Evolutionary conservation across 2,888 invertebrate genomes (phyloP), one percentile per base, ranked within the genome.

Genomic region (Heteromyza rotundicornis): DNA sequence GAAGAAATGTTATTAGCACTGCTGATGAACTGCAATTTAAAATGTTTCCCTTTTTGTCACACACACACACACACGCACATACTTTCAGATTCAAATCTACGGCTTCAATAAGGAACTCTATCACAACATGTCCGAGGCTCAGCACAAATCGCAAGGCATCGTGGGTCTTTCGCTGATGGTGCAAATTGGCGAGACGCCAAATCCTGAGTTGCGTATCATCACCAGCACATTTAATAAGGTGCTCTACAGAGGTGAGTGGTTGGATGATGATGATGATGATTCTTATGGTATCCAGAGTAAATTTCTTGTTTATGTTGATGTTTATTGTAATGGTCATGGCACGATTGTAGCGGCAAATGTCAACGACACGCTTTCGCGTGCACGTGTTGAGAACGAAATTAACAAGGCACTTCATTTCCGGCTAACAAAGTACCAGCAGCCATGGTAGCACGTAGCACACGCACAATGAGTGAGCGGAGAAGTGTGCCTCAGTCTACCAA

Each of bases 21-120:
- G 17, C 19, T 17, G 1, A 17, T 55, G 40, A 22, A 17, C 16
- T 10, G 1, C n/a, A 19, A 16, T 22, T 35, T 35, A 36, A n/a
- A n/a, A n/a, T n/a, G n/a, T n/a, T n/a, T n/a, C 22, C 52, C 24
- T 55, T 57, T 16, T 52, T 53, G 1, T 14, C 27, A 36, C 12
- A 35, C 12, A 32, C 36, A 23, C 14, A 24, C 49, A 36, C 53
- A 47, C 65, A 86, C 85, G 52, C n/a, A n/a, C n/a, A n/a, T n/a
- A n/a, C n/a, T n/a, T n/a, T n/a, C 88, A 98, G 97, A 93, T 98
- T 74, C 98, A 98, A 84, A 86, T 98, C 62, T 94, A 96, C 75
- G 98, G 97, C 1, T 98, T 95, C 86, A 98, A 98, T 84, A 94
- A 94, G 68, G 97, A 98, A 82, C 86, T 98, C 58, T 98, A 98